Percentiles rank a stretch among this genome's conserved stretches.
These are phyloP conservation scores for Phortica okadai DNA, from an alignment of 2,888 invertebrate species.

Conservation along the genomic window DNA sequence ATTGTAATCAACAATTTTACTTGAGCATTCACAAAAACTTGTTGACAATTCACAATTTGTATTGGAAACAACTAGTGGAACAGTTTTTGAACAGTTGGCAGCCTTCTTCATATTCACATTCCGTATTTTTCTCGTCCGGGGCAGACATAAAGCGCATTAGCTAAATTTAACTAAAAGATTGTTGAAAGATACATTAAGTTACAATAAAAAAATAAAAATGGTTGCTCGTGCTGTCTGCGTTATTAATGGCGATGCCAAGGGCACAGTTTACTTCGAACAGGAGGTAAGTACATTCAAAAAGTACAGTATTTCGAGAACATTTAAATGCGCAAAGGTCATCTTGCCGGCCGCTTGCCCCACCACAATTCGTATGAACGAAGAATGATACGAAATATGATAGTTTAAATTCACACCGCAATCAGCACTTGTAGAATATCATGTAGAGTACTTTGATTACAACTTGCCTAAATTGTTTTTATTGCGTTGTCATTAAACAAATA, in stretches of 20 bases:
- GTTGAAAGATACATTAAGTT: background rate
- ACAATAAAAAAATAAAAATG: slow-evolving; percentile 75
- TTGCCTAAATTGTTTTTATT: slow-evolving; percentile 36
- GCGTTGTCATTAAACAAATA: slow-evolving; percentile 53
- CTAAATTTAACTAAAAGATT: too few relatives aligned
- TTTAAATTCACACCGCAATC: background rate
- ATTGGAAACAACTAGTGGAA: too few relatives aligned
- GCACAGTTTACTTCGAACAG: slow-evolving; percentile 89
- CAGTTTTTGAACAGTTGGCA: too few relatives aligned
- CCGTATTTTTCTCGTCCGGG: too few relatives aligned
- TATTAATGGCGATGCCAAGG: slow-evolving; percentile 89
- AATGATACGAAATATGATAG: slow-evolving; percentile 9
- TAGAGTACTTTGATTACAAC: slow-evolving; percentile 33
- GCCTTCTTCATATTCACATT: too few relatives aligned
- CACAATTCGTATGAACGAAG: background rate
- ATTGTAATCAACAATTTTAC: too few relatives aligned
- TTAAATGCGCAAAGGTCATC: slow-evolving; percentile 52
- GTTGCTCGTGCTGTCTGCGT: slow-evolving; percentile 90
- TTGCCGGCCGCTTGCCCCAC: slow-evolving; percentile 50
- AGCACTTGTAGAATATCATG: background rate
- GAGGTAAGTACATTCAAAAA: slow-evolving; percentile 77
- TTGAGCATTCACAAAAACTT: too few relatives aligned
- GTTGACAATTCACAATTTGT: too few relatives aligned
- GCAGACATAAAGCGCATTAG: too few relatives aligned
- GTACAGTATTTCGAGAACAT: background rate